Percentiles rank a stretch among this genome's conserved stretches.
These are phyloP conservation scores for Drosophila willistoni DNA, from an alignment of 1,140 invertebrate genomes.

Conservation along the genomic window DNA sequence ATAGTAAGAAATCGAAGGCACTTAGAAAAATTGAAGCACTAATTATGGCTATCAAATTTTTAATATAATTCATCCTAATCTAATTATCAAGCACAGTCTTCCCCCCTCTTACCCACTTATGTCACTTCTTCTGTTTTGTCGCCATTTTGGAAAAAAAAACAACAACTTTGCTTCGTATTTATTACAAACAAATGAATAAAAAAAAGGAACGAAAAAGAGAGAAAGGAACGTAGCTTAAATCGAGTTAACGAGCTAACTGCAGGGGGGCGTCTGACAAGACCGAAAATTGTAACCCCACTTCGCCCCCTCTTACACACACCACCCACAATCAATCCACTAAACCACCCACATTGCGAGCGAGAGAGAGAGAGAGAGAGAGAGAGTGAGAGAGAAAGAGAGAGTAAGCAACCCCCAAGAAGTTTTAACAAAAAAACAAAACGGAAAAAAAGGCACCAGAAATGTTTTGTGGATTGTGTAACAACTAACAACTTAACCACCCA, in stretches of 20 bases:
- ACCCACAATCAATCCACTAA: conserved; percentile 28
- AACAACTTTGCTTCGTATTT: conserved; percentile 58
- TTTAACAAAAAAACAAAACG: conserved; percentile 15
- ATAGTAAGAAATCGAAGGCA: too few species aligned
- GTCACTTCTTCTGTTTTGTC: conserved; percentile 10
- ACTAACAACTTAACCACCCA: conserved; percentile 59
- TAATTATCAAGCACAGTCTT: not conserved
- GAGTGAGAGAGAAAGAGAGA: conserved; percentile 30
- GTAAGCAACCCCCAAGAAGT: conserved; percentile 62
- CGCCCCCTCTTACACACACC: conserved; percentile 16
- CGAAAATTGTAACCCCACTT: conserved; percentile 23
- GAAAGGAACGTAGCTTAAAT: conserved; percentile 56
- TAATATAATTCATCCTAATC: not conserved
- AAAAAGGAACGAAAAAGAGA: conserved; percentile 19
- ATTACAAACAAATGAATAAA: conserved; percentile 53
- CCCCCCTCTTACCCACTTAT: too few species aligned
- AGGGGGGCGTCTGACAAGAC: conserved; percentile 51
- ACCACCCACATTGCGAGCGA: conserved; percentile 32
- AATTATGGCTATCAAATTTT: too few species aligned
- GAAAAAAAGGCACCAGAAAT: conserved; percentile 36
- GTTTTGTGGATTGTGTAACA: conserved; percentile 65
- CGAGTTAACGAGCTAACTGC: conserved; percentile 79
- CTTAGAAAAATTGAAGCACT: too few species aligned
- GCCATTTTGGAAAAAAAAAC: conserved; percentile 73
- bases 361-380: conserved; percentile 32